Evolutionary conservation across 2,888 invertebrate species (phyloP).

Genomic region (Serrognathus titanus): DNA sequence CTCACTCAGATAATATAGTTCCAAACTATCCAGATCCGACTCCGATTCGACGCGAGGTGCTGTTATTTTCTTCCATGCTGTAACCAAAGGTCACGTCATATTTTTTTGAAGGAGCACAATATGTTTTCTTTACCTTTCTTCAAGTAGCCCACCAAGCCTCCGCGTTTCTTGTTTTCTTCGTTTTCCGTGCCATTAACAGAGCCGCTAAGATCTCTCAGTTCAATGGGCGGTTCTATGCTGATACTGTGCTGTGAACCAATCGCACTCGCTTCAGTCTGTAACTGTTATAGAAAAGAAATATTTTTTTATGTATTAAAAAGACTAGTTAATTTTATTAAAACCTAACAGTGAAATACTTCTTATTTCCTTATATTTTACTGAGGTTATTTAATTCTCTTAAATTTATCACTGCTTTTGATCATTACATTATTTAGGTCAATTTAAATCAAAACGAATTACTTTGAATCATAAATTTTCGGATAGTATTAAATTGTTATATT

Average conservation of each 20-base stretch:
- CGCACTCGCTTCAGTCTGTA: background rate
- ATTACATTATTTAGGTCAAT: no score
- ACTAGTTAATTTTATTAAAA: no score
- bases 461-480: no score
- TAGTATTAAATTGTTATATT: no score
- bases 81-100: constrained; percentile 8
- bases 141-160: constrained; percentile 13
- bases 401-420: no score
- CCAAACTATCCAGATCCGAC: constrained; percentile 37
- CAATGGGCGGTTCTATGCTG: constrained; percentile 1
- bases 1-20: constrained; percentile 38
- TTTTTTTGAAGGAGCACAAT: background rate
- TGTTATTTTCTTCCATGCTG: constrained; percentile 37
- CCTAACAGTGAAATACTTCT: no score
- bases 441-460: no score
- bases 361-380: no score
- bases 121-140: constrained; percentile 8
- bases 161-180: constrained; percentile 9
- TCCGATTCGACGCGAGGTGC: constrained; percentile 25
- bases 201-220: constrained; percentile 8
- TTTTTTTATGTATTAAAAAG: no score
- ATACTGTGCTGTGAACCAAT: background rate
- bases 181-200: constrained; percentile 9
- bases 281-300: background rate
- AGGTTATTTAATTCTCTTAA: no score